A percentile compares a stretch with the other conserved stretches of the same genome.
These are phyloP conservation scores for Seladonia tumulorum DNA, from an alignment of 2,888 invertebrate genomes.

Conservation along the genomic window DNA sequence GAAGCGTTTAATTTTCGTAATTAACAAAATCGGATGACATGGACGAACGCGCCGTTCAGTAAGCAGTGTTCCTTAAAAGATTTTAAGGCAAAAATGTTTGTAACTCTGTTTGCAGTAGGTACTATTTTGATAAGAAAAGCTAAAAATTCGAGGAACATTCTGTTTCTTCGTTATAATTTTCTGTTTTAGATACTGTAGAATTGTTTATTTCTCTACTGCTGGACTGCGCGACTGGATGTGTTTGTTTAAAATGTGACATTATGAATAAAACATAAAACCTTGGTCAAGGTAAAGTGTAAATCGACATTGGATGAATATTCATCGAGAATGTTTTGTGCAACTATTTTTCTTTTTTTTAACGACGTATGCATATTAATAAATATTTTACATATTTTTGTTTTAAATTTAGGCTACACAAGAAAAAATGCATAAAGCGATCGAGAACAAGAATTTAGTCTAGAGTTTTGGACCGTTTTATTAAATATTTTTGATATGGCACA, in stretches of 20 bases:
- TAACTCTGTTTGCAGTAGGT: too few relatives aligned
- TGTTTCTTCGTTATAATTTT: too few relatives aligned
- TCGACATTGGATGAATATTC: background rate
- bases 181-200: background rate
- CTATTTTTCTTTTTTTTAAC: background rate
- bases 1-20: background rate
- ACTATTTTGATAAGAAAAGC: background rate
- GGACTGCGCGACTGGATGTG: background rate
- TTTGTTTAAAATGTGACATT: background rate
- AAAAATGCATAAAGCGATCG: background rate
- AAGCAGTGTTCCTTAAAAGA: background rate
- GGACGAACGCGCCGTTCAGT: background rate
- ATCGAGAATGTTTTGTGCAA: background rate
- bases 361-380: background rate
- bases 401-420: background rate
- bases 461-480: background rate
- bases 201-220: background rate
- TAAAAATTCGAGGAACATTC: background rate
- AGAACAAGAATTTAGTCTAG: background rate
- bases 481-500: background rate
- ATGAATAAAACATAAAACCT: background rate
- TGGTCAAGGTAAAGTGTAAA: background rate
- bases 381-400: background rate
- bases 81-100: background rate
- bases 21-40: background rate